Evolutionary conservation across 2,113 vertebrate genomes (phyloP).

Genomic region (Mionectes macconnelli): DNA sequence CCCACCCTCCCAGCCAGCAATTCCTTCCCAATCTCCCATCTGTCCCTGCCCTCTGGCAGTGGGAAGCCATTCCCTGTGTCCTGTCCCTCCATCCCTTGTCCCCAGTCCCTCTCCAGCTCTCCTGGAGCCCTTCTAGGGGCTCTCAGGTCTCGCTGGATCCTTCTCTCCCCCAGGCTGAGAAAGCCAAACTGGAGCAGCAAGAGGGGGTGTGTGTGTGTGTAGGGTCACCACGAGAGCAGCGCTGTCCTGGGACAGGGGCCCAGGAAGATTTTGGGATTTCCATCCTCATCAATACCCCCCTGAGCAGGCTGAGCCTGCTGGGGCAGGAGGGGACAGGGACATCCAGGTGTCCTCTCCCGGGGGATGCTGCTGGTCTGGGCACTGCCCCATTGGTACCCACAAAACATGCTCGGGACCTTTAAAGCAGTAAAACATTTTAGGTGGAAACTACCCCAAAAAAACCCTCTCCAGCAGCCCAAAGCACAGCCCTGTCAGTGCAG

Average conservation of each 20-base stretch:
- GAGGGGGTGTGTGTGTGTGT: too few relatives aligned
- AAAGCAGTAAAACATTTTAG: not conserved
- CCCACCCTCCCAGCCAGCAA: not conserved
- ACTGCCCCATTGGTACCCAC: fast-evolving
- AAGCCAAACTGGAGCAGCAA: not conserved
- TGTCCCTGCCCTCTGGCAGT: not conserved
- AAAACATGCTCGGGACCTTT: not conserved
- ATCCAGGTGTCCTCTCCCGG: not conserved
- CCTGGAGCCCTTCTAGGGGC: not conserved
- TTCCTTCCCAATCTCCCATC: not conserved
- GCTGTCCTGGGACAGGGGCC: not conserved
- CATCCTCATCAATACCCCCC: not conserved
- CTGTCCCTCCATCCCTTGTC: not conserved
- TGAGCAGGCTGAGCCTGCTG: not conserved
- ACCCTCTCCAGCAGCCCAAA: fast-evolving
- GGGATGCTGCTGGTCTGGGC: not conserved
- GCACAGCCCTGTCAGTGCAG: not conserved
- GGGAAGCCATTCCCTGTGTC: not conserved
- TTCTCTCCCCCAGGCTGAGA: not conserved
- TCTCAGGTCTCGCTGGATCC: not conserved
- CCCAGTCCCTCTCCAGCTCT: not conserved
- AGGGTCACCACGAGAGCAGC: not conserved
- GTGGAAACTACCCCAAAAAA: not conserved
- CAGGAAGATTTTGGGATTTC: not conserved
- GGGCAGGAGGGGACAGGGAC: not conserved